Percentiles rank a stretch among this genome's conserved stretches.
Conservation (phyloP, 2,113 vertebrate species). For the Polypterus senegalus region DNA sequence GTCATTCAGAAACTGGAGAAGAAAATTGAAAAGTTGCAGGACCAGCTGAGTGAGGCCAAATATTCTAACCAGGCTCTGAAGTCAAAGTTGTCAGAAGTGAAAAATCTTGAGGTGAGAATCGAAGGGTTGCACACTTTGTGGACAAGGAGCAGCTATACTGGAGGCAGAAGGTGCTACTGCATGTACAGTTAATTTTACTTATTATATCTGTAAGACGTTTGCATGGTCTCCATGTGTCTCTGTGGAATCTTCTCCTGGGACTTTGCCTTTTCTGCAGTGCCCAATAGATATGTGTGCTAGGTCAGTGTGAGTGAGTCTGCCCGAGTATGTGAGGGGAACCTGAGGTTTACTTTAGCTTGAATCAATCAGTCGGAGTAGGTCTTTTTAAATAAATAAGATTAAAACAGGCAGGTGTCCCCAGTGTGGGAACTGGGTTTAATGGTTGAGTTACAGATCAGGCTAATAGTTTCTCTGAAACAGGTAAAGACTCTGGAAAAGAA, state of each 20-base stretch:
- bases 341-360: constrained; percentile 8
- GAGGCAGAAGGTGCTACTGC: too few relatives aligned
- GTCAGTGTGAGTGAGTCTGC: not conserved
- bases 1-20: constrained; percentile 24
- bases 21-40: constrained; percentile 34
- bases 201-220: too few relatives aligned
- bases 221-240: too few relatives aligned
- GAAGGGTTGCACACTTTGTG: not conserved
- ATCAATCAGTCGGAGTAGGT: too few relatives aligned
- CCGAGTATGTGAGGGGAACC: not conserved
- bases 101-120: constrained; percentile 32
- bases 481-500: constrained; percentile 19
- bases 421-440: too few relatives aligned
- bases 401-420: too few relatives aligned
- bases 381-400: too few relatives aligned
- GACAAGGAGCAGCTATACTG: not conserved
- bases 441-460: not conserved
- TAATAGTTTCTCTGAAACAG: not conserved
- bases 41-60: constrained; percentile 30
- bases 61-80: constrained; percentile 33
- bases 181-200: too few relatives aligned
- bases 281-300: too few relatives aligned
- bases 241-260: too few relatives aligned
- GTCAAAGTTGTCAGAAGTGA: constrained; percentile 33
- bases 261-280: too few relatives aligned